These are phyloP conservation scores for Nezara viridula DNA, from an alignment of 2,888 invertebrate genomes.

Conservation along the genomic window DNA sequence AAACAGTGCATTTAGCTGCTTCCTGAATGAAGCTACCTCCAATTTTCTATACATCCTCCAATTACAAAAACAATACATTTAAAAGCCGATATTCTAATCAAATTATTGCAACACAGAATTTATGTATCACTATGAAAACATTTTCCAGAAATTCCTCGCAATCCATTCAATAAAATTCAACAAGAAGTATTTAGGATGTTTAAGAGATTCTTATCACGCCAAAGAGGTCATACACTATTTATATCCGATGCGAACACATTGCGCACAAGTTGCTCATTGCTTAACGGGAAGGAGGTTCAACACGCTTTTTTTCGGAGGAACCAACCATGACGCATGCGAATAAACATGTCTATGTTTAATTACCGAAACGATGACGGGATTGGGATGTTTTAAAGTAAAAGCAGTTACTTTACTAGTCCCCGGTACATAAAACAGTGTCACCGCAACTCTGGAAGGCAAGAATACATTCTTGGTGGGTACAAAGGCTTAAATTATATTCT, in stretches of 20 bases:
- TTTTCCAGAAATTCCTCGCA: neutral
- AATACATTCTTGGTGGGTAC: too few species aligned
- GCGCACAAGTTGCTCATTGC: neutral
- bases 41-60: too few species aligned
- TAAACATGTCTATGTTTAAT: conserved; percentile 1
- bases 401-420: neutral
- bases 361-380: neutral
- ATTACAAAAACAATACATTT: too few species aligned
- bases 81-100: too few species aligned
- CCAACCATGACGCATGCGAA: neutral
- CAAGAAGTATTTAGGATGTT: neutral
- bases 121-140: too few species aligned
- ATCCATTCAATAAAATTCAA: neutral
- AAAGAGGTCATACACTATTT: neutral
- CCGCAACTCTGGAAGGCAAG: too few species aligned
- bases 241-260: neutral
- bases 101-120: too few species aligned
- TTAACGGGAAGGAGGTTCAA: neutral
- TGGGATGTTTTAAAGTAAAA: neutral
- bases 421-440: too few species aligned
- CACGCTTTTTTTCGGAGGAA: neutral
- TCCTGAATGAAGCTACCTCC: too few species aligned
- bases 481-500: too few species aligned
- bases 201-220: neutral
- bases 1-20: too few species aligned